Conservation (phyloP, 1,140 invertebrate genomes). For the Meloidogyne floridensis region DNA sequence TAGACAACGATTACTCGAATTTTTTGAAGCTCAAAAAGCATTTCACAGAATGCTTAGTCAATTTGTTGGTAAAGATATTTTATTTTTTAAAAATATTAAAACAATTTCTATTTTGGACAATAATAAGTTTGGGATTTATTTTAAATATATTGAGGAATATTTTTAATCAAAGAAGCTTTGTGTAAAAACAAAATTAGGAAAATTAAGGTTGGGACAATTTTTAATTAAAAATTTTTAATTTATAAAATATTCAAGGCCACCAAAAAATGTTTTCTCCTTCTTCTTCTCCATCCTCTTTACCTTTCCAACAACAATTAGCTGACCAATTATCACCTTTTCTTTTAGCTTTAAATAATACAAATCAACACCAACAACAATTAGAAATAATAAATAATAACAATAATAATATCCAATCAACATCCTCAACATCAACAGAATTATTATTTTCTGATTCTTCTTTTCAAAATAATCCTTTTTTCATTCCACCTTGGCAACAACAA, state of each 20-base stretch:
- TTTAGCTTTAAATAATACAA: not conserved
- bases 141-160: no score
- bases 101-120: no score
- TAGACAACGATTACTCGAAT: conserved; percentile 15
- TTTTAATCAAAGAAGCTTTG: no score
- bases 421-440: not conserved
- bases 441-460: not conserved
- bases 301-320: conserved; percentile 28
- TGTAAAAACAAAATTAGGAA: no score
- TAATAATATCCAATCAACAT: not conserved
- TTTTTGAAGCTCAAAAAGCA: conserved; percentile 39
- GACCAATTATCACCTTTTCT: not conserved
- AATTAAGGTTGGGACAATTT: no score
- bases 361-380: no score
- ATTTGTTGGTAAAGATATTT: not conserved
- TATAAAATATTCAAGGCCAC: not conserved
- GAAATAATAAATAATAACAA: not conserved
- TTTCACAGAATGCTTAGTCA: conserved; percentile 35
- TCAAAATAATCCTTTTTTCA: not conserved
- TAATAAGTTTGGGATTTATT: no score
- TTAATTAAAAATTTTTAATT: not conserved
- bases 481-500: not conserved
- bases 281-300: conserved; percentile 35
- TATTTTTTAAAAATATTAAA: no score
- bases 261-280: conserved; percentile 1